Percentiles rank a stretch among this genome's conserved stretches.
Conservation (phyloP, 2,113 vertebrate species). For the Neodontobutis hainanensis region DNA sequence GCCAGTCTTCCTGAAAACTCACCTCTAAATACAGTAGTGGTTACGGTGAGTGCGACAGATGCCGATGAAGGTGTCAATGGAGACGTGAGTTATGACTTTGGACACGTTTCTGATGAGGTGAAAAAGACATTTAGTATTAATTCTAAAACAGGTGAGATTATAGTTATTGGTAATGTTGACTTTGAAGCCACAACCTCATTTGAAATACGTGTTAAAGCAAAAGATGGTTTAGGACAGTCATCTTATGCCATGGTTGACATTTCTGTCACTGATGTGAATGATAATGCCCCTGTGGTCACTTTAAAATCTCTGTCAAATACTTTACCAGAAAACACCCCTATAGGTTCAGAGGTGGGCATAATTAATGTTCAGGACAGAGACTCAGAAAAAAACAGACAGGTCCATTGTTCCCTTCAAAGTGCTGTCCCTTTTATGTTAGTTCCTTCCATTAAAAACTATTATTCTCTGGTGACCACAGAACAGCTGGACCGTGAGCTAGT, state of each 20-base stretch:
- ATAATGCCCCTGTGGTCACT: constrained; percentile 73
- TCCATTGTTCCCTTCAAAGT: constrained; percentile 65
- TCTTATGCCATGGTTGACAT: constrained; percentile 72
- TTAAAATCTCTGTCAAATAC: constrained; percentile 67
- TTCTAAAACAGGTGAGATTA: neutral
- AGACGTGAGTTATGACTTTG: constrained; percentile 74
- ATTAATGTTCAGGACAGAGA: constrained; percentile 80
- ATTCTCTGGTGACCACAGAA: constrained; percentile 45
- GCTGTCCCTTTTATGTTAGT: constrained; percentile 61
- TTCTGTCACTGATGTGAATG: constrained; percentile 75
- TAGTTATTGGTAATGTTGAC: constrained; percentile 56
- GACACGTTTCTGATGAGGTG: constrained; percentile 61
- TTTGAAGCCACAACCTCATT: constrained; percentile 65
- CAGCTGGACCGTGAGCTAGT: constrained; percentile 56
- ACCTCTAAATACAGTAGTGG: constrained; percentile 35
- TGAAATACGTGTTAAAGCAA: constrained; percentile 75
- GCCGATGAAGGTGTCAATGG: constrained; percentile 76
- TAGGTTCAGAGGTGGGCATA: constrained; percentile 74
- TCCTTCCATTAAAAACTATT: constrained; percentile 59
- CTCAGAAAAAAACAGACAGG: constrained; percentile 66
- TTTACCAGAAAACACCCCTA: constrained; percentile 63
- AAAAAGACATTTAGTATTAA: constrained; percentile 43
- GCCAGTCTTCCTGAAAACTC: constrained; percentile 66
- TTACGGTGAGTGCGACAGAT: constrained; percentile 77
- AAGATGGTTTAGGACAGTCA: constrained; percentile 70